These are phyloP conservation scores for Phoxinus dragarum DNA, from an alignment of 2,797 vertebrate species.

Conservation along the genomic window DNA sequence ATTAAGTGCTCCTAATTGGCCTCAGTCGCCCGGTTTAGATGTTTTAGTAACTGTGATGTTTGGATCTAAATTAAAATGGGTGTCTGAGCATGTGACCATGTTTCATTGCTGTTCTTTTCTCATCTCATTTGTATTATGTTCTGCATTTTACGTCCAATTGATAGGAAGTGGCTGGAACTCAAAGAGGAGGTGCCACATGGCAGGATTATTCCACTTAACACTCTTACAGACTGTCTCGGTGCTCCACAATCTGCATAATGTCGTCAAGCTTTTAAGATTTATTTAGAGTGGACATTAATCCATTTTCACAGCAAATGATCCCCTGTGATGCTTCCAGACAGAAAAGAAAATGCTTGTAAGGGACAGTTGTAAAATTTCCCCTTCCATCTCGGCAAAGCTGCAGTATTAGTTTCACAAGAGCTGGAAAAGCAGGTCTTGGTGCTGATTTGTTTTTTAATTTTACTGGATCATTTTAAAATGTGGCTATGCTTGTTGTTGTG, in stretches of 20 bases:
- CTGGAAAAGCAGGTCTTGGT: neutral
- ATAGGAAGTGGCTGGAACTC: neutral
- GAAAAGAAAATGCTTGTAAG: neutral
- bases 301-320: slow-evolving; percentile 44
- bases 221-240: slow-evolving; percentile 38
- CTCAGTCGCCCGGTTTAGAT: neutral
- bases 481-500: neutral
- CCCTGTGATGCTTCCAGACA: slow-evolving; percentile 12
- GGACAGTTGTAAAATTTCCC: slow-evolving; percentile 2
- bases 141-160: neutral
- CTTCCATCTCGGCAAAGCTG: neutral
- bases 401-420: neutral
- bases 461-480: neutral
- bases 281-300: slow-evolving; percentile 47
- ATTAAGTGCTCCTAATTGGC: neutral
- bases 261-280: slow-evolving; percentile 48
- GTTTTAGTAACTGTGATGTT: neutral
- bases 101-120: neutral
- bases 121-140: neutral
- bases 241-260: slow-evolving; percentile 47
- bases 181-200: neutral
- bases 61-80: neutral
- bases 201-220: slow-evolving; percentile 32
- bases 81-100: neutral
- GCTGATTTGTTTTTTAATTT: neutral